Conservation (phyloP, 2,113 vertebrate species). For the Erpornis zantholeuca region DNA sequence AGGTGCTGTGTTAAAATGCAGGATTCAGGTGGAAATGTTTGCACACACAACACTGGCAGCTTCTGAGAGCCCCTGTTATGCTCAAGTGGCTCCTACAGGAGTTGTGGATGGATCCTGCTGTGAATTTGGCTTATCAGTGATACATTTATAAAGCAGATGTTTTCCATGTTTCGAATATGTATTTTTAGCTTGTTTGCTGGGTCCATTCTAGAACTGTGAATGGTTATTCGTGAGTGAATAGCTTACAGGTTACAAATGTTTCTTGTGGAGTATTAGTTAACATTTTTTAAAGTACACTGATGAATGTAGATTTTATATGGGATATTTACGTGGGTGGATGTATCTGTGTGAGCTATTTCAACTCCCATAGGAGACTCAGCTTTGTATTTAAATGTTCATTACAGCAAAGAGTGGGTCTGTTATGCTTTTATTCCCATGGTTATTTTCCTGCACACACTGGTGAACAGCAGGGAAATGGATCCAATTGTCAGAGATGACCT, state of each 20-base stretch:
- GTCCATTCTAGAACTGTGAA: neutral
- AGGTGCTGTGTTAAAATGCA: neutral
- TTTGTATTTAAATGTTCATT: neutral
- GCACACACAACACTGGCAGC: neutral
- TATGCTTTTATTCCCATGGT: neutral
- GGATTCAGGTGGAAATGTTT: neutral
- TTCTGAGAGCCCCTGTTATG: neutral
- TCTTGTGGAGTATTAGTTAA: neutral
- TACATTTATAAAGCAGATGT: neutral
- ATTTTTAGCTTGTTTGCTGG: slow-evolving; percentile 30
- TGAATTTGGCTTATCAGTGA: neutral
- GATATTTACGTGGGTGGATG: neutral
- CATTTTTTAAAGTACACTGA: neutral
- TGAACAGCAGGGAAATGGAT: neutral
- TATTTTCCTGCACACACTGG: neutral
- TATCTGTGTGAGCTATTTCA: neutral
- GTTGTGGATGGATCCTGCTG: neutral
- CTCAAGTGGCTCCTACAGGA: neutral
- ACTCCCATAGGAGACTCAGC: neutral
- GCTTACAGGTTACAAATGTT: neutral
- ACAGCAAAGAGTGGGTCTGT: neutral
- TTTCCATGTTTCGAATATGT: neutral
- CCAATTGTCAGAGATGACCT: neutral
- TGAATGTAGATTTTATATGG: neutral
- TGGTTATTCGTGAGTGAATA: neutral